A percentile compares a stretch with the other conserved stretches of the same genome.
Conservation (phyloP, 2,888 invertebrate species). For the Eueremaeus valkanovi region DNA sequence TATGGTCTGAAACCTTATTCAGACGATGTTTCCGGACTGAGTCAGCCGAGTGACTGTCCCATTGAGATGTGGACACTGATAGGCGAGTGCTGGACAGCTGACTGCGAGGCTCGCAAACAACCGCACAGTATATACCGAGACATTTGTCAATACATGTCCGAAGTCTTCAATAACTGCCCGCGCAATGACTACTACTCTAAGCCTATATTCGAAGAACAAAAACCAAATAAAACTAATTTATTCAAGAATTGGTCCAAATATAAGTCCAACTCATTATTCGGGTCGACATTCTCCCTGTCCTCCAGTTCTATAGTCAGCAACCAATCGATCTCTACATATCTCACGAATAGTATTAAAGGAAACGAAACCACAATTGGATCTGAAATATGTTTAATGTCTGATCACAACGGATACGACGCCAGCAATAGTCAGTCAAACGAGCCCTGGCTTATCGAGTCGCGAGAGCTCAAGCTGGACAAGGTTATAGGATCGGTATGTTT, state of each 20-base stretch:
- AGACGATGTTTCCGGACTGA: constrained; percentile 60
- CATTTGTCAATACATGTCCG: constrained; percentile 71
- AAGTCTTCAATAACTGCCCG: constrained; percentile 64
- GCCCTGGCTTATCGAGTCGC: constrained; percentile 49
- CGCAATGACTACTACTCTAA: constrained; percentile 58
- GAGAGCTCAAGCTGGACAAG: constrained; percentile 61
- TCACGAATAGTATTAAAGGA: constrained; percentile 24
- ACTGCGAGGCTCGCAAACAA: constrained; percentile 60
- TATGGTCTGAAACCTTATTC: constrained; percentile 60
- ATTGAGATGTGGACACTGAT: constrained; percentile 66
- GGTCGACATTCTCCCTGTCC: neutral
- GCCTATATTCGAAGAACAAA: constrained; percentile 12
- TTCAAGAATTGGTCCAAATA: constrained; percentile 14
- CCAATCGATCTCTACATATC: constrained; percentile 23
- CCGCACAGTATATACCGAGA: constrained; percentile 82
- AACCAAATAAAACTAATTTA: neutral
- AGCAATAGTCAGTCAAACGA: constrained; percentile 30
- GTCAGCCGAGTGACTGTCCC: constrained; percentile 67
- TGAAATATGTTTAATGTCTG: neutral
- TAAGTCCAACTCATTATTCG: neutral
- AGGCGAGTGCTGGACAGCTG: constrained; percentile 49
- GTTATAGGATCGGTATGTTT: constrained; percentile 21
- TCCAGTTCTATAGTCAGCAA: constrained; percentile 15
- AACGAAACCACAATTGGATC: constrained; percentile 23
- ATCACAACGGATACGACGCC: neutral